Conservation (phyloP, 2,113 vertebrate genomes). For the Athene noctua region DNA sequence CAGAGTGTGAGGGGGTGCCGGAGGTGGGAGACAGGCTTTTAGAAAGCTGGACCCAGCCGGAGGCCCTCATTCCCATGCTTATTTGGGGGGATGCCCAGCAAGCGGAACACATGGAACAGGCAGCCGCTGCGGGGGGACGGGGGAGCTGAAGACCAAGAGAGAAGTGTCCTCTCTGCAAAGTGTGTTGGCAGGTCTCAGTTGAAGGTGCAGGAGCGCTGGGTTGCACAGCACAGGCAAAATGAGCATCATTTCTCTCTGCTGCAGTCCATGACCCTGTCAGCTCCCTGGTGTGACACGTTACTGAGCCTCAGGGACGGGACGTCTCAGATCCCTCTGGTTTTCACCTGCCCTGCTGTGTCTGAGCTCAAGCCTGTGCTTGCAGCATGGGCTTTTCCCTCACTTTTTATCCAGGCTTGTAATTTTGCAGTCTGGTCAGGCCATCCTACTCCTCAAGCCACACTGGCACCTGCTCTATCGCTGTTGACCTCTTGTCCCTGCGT, state of each 20-base stretch:
- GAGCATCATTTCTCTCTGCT: background rate
- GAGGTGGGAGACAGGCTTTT: background rate
- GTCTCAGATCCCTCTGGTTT: background rate
- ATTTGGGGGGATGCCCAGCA: background rate
- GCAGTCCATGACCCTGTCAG: background rate
- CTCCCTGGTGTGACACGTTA: background rate
- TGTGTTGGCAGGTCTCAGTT: background rate
- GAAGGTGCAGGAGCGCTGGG: background rate
- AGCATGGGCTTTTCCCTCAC: background rate
- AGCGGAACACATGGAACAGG: accelerated
- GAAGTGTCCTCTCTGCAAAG: background rate
- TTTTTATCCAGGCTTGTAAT: background rate
- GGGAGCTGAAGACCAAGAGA: background rate
- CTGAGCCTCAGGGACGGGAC: background rate
- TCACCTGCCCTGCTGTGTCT: background rate
- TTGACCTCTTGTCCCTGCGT: background rate
- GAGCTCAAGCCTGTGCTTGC: background rate
- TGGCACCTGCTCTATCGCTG: accelerated
- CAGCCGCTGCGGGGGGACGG: accelerated
- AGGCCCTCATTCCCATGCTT: accelerated
- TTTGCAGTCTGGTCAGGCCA: accelerated
- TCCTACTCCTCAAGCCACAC: background rate
- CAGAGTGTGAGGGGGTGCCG: background rate
- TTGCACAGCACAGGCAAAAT: background rate
- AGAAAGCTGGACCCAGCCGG: background rate